Conservation (phyloP, 1,140 invertebrate genomes). For the Harpegnathos saltator region DNA sequence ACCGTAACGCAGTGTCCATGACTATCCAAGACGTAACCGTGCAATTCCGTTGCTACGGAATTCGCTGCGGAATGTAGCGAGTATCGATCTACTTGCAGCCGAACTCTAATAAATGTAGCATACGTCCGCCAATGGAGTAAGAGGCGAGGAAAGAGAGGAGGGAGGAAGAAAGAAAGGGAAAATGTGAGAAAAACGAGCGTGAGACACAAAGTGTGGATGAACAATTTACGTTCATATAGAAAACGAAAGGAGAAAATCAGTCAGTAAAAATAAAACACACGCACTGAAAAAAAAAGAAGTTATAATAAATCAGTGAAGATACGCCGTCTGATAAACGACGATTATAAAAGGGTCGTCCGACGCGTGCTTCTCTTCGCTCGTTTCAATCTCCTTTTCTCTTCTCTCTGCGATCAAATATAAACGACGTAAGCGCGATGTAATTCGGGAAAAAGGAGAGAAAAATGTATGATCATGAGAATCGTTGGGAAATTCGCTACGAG, state of each 20-base stretch:
- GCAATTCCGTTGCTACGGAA: slow-evolving; percentile 71
- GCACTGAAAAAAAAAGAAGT: slow-evolving; percentile 42
- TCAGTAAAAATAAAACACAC: slow-evolving; percentile 41
- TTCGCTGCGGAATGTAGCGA: slow-evolving; percentile 76
- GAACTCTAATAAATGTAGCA: slow-evolving; percentile 78
- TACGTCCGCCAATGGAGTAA: slow-evolving; percentile 64
- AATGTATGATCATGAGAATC: background rate
- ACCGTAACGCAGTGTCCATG: slow-evolving; percentile 45
- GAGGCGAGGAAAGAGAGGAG: background rate
- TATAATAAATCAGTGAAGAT: slow-evolving; percentile 49
- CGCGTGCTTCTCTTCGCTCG: slow-evolving; percentile 34
- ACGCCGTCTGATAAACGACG: slow-evolving; percentile 21
- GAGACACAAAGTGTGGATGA: slow-evolving; percentile 5
- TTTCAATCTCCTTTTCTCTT: background rate
- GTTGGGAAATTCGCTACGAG: background rate
- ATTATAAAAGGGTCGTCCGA: slow-evolving; percentile 39
- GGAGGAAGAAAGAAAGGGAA: too few species aligned
- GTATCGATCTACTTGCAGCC: slow-evolving; percentile 79
- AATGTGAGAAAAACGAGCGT: too few species aligned
- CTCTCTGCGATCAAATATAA: too few species aligned
- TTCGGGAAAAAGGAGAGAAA: too few species aligned
- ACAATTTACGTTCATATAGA: slow-evolving; percentile 41
- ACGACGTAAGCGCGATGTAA: too few species aligned
- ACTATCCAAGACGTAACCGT: slow-evolving; percentile 51
- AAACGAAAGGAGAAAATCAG: too few species aligned